Percentiles rank a stretch among this genome's conserved stretches.
Evolutionary conservation across 2,113 vertebrate genomes (phyloP).

Genomic region (Ciconia maguari): DNA sequence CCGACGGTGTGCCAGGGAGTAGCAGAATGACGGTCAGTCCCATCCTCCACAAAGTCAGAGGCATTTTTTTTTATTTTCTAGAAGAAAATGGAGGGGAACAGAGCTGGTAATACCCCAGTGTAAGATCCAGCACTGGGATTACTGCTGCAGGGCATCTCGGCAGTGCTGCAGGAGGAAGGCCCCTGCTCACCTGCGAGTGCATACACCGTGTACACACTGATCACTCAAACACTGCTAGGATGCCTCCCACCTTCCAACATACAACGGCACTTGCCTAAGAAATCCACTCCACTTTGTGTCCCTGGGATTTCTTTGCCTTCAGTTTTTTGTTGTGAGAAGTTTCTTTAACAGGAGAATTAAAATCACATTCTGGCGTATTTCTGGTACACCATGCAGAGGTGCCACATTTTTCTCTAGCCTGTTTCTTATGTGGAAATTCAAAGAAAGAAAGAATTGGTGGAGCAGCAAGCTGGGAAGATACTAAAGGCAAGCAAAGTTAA

Average conservation of each 20-base stretch:
- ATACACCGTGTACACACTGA: accelerated
- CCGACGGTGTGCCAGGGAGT: accelerated
- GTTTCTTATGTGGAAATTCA: not conserved
- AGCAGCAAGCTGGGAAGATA: not conserved
- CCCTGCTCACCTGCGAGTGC: not conserved
- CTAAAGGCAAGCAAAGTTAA: not conserved
- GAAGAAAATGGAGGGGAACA: not conserved
- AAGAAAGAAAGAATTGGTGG: not conserved
- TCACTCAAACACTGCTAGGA: not conserved
- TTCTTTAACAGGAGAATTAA: not conserved
- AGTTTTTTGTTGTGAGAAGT: not conserved
- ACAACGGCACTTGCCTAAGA: not conserved
- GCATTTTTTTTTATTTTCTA: not conserved
- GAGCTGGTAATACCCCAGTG: not conserved
- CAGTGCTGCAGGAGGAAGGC: not conserved
- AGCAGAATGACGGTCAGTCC: not conserved
- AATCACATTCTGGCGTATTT: not conserved
- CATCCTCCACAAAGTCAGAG: not conserved
- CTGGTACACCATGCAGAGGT: not conserved
- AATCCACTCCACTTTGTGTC: not conserved
- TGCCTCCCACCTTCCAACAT: not conserved
- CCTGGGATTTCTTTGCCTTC: not conserved
- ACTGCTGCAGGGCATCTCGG: accelerated
- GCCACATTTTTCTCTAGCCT: not conserved
- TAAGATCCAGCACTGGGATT: not conserved